These are phyloP conservation scores for Xestoiulus laeticollis DNA, from an alignment of 2,888 invertebrate species.

Conservation along the genomic window DNA sequence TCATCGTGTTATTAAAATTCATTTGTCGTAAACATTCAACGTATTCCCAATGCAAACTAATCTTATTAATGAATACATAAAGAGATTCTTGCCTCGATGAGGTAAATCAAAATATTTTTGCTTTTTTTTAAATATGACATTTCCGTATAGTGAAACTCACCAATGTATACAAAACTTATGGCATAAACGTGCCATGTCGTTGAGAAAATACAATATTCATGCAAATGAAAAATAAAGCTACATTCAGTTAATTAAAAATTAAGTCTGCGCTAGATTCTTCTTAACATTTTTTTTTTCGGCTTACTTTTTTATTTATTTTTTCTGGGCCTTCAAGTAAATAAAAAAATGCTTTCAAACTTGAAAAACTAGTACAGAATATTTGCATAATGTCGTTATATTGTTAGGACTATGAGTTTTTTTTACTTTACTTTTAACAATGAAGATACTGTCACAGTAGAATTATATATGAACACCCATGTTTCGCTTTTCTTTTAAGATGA, in stretches of 20 bases:
- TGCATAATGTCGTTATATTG: background rate
- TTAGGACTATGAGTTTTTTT: background rate
- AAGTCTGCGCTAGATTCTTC: background rate
- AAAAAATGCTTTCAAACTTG: background rate
- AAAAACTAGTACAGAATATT: background rate
- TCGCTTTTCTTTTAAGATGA: background rate
- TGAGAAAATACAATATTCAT: background rate
- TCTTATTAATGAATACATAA: background rate
- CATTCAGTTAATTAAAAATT: background rate
- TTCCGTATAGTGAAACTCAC: background rate
- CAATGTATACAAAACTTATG: background rate
- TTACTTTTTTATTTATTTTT: background rate
- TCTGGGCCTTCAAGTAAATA: background rate
- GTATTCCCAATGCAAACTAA: background rate
- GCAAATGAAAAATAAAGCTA: background rate
- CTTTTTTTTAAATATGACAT: background rate
- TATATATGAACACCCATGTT: background rate
- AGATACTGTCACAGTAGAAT: background rate
- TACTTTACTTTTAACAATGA: background rate
- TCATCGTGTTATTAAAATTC: background rate
- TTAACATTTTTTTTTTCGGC: background rate
- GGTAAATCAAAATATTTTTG: background rate
- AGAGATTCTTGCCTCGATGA: background rate
- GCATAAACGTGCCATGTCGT: background rate
- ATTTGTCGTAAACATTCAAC: background rate